Conservation (phyloP, 64 coral and sea anemone species). For the Pocillopora verrucosa region DNA sequence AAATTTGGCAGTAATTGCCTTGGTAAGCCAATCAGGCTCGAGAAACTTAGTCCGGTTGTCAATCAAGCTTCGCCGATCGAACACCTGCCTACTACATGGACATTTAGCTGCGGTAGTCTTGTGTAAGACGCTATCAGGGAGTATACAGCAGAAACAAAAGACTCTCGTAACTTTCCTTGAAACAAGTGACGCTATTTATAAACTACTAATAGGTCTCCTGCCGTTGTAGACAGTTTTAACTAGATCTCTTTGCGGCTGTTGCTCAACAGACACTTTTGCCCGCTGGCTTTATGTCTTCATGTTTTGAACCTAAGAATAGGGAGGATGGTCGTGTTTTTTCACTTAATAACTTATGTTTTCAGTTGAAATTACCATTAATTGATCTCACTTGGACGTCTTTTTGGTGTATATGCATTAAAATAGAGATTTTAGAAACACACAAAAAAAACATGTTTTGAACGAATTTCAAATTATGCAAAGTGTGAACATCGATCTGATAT, state of each 20-base stretch:
- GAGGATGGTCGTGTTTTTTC: neutral
- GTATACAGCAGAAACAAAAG: neutral
- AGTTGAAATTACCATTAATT: neutral
- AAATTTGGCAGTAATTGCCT: constrained; percentile 82
- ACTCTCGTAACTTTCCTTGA: neutral
- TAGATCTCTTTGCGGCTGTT: neutral
- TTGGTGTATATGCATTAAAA: neutral
- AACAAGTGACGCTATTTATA: neutral
- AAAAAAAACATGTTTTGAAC: neutral
- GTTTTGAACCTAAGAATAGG: neutral
- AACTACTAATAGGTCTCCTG: neutral
- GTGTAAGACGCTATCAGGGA: neutral
- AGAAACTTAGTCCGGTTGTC: constrained; percentile 64
- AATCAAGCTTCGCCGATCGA: constrained; percentile 48
- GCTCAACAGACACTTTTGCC: neutral
- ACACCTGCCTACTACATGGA: neutral
- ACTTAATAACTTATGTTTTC: neutral
- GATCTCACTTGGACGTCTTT: neutral
- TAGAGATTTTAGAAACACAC: neutral
- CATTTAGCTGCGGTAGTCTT: neutral
- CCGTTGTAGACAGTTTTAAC: neutral
- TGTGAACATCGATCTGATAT: neutral
- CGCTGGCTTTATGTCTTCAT: too few relatives aligned
- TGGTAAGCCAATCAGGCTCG: constrained; percentile 73
- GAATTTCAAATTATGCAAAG: neutral